Base-by-base conservation (phyloP, 2,888 invertebrate genomes). In the Oscheius onirici region DNA sequence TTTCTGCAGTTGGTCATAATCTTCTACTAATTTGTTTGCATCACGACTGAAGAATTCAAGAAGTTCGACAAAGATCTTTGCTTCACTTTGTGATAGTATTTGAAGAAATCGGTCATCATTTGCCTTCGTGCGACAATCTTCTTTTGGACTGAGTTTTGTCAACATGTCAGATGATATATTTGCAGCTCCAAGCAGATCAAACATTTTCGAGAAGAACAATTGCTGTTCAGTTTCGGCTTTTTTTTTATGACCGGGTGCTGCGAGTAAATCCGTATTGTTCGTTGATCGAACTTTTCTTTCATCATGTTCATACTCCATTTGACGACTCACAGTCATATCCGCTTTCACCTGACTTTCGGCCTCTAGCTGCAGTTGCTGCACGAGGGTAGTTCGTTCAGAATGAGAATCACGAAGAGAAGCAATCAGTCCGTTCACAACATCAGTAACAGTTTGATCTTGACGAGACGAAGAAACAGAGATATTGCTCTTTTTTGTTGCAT, bases 271-370 rank as follows among this genome's bases (percentile, higher is more conserved):
- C 8, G 10, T 41, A 40, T 28, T 28, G n/a, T 15, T 34, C 5
- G 41, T 10, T 10, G 17, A n/a, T 0, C n/a, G 51, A 6, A n/a
- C n/a, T 40, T 55, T 55, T n/a, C 17, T 15, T 6, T 8, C 20
- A 26, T 46, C 41, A 15, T 60, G 20, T 15, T 15, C 6, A 41
- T 20, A 60, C n/a, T 60, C 60, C 41, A 60, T 22, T n/a, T 60
- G 60, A 8, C 60, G 34, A 24, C n/a, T 41, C 0, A 60, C 24
- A n/a, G 17, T 43, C 60, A 60, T 41, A 34, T 34, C 34, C 15
- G 60, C 43, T 60, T 43, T 60, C 40, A 60, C 60, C 24, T 60
- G 60, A 15, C n/a, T 41, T n/a, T 60, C 5, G 34, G 34, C 3
- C 5, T 5, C 8, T 34, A 34, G 8, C 3, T 34, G 34, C 3